Evolutionary conservation across 2,797 vertebrate species (phyloP).

Genomic region (Sylvia borin): DNA sequence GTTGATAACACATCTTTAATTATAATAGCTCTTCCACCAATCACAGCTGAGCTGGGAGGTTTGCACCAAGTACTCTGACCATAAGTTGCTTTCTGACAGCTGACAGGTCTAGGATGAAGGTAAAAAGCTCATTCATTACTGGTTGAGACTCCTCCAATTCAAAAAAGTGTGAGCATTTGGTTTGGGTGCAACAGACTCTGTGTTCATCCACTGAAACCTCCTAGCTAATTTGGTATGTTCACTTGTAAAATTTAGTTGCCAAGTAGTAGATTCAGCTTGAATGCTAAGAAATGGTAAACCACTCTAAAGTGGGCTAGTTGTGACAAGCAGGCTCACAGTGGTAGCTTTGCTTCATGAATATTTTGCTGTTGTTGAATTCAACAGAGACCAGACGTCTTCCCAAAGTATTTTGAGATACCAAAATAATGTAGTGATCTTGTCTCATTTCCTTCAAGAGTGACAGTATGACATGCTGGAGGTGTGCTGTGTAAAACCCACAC

Average conservation of each 20-base stretch:
- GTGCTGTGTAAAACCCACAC: neutral
- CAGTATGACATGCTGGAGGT: neutral
- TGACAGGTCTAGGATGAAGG: neutral
- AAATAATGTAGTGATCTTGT: neutral
- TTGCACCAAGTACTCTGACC: neutral
- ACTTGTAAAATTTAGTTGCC: neutral
- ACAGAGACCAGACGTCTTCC: neutral
- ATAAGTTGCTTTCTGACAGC: neutral
- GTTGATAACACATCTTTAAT: neutral
- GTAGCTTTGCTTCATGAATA: neutral
- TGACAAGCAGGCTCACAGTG: neutral
- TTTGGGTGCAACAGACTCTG: neutral
- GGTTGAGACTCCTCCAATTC: neutral
- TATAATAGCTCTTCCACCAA: neutral
- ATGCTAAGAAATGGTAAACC: neutral
- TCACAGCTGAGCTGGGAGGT: neutral
- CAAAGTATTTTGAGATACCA: neutral
- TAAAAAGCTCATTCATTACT: neutral
- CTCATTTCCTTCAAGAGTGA: neutral
- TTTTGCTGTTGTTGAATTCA: neutral
- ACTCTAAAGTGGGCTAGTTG: neutral
- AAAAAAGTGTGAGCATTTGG: neutral
- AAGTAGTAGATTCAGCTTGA: neutral
- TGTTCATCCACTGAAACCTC: neutral
- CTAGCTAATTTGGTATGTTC: neutral